phyloP scores from a whole-genome alignment of 1,140 invertebrate genomes.

The Brachystomella parvula region DNA sequence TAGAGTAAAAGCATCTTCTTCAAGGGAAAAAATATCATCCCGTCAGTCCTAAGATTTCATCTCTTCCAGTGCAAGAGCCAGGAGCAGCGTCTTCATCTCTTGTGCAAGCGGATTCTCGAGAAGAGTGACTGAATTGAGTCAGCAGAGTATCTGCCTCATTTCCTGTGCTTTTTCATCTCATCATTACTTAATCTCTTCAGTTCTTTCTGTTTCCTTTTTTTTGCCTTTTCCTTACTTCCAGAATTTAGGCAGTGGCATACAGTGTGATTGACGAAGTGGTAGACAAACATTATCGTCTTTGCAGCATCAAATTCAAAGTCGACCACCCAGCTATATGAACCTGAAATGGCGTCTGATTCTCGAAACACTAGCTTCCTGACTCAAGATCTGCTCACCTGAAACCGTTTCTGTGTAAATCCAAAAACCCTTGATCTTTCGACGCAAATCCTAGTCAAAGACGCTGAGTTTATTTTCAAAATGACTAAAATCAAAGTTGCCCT shows the following conservation, averaged over 20 bases:
- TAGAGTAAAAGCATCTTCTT: conserved; percentile 7
- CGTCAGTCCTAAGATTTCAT: neutral
- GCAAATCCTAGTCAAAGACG: neutral
- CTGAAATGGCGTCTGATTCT: neutral
- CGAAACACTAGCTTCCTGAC: neutral
- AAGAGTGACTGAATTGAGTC: neutral
- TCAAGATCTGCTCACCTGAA: neutral
- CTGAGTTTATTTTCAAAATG: conserved; percentile 40
- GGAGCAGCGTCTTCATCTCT: too few relatives aligned
- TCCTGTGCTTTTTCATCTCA: too few relatives aligned
- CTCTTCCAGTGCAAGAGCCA: neutral
- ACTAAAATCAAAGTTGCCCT: conserved; percentile 52
- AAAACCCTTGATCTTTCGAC: neutral
- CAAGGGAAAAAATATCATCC: neutral
- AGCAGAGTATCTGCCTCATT: neutral
- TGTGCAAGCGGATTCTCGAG: neutral
- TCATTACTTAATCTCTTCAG: conserved; percentile 1
- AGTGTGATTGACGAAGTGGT: neutral
- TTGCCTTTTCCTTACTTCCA: too few relatives aligned
- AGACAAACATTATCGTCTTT: conserved; percentile 2
- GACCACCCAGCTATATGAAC: neutral
- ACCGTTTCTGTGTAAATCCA: neutral
- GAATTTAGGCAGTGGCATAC: neutral
- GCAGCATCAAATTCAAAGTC: neutral
- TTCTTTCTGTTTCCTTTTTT: too few relatives aligned